Evolutionary conservation across 1,140 invertebrate genomes (phyloP).

Genomic region (Drosophila teissieri): DNA sequence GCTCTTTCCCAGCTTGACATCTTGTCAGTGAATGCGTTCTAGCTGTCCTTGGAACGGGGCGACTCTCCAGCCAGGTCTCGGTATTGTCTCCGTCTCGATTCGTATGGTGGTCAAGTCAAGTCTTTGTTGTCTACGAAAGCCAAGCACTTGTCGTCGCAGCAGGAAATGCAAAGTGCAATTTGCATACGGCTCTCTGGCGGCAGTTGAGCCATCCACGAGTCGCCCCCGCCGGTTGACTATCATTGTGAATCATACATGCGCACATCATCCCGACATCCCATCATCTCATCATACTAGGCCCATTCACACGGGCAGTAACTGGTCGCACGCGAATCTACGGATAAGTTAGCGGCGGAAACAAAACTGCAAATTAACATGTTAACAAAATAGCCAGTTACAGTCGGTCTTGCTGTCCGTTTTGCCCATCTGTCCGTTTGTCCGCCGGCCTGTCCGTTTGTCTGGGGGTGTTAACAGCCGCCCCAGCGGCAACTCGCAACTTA

Average conservation of each 20-base stretch:
- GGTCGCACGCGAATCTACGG: constrained; percentile 53
- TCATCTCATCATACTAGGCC: not conserved
- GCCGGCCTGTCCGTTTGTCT: constrained; percentile 1
- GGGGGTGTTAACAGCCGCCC: constrained; percentile 46
- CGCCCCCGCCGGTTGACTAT: constrained; percentile 32
- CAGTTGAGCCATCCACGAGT: constrained; percentile 3
- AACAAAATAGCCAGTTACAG: constrained; percentile 69
- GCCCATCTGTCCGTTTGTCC: constrained; percentile 11
- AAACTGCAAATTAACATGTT: constrained; percentile 78
- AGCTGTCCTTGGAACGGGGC: constrained; percentile 36
- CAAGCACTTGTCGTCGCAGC: constrained; percentile 55
- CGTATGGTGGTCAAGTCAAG: constrained; percentile 29
- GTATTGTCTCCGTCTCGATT: constrained; percentile 22
- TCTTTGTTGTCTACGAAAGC: constrained; percentile 47
- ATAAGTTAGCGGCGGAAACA: constrained; percentile 47
- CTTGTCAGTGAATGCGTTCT: constrained; percentile 8
- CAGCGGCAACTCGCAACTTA: constrained; percentile 25
- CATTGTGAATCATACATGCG: constrained; percentile 56
- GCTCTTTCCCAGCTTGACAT: constrained; percentile 61
- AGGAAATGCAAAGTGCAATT: constrained; percentile 75
- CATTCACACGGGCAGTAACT: constrained; percentile 7
- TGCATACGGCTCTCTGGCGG: constrained; percentile 33
- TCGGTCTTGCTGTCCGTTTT: constrained; percentile 1
- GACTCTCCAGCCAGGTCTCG: constrained; percentile 5
- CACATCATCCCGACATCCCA: constrained; percentile 20